Evolutionary conservation across 1,140 invertebrate species (phyloP).

Genomic region (Nasonia giraulti): DNA sequence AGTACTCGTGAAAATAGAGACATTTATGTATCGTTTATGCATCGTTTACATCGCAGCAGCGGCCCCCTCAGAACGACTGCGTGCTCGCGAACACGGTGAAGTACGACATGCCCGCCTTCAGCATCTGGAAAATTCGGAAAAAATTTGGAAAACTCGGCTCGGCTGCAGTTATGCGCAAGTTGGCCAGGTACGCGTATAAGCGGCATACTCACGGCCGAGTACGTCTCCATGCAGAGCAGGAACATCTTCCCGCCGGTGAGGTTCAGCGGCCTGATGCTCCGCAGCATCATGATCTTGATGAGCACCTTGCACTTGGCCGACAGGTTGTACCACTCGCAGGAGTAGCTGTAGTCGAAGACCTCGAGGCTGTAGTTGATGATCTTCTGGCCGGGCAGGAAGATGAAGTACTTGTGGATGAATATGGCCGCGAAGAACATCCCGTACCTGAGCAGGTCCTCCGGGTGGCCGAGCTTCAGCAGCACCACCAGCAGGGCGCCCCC

Average conservation of each 20-base stretch:
- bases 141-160: too few relatives aligned
- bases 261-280: not conserved
- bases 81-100: not conserved
- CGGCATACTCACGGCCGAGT: not conserved
- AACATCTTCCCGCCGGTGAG: constrained; percentile 40
- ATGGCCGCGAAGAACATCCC: not conserved
- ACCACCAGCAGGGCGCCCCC: not conserved
- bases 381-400: constrained; percentile 36
- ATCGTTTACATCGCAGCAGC: too few relatives aligned
- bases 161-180: too few relatives aligned
- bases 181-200: too few relatives aligned
- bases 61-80: not conserved
- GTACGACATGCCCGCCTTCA: constrained; percentile 4
- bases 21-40: too few relatives aligned
- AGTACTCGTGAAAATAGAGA: too few relatives aligned
- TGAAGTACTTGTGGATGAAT: constrained; percentile 14
- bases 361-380: constrained; percentile 23
- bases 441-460: not conserved
- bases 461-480: not conserved
- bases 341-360: not conserved
- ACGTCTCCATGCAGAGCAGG: constrained; percentile 30
- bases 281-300: constrained; percentile 16
- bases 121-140: not conserved
- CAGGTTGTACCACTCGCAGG: constrained; percentile 37
- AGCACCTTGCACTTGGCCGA: constrained; percentile 7